Evolutionary conservation across 1,140 invertebrate genomes (phyloP).

Genomic region (Artemia franciscana): DNA sequence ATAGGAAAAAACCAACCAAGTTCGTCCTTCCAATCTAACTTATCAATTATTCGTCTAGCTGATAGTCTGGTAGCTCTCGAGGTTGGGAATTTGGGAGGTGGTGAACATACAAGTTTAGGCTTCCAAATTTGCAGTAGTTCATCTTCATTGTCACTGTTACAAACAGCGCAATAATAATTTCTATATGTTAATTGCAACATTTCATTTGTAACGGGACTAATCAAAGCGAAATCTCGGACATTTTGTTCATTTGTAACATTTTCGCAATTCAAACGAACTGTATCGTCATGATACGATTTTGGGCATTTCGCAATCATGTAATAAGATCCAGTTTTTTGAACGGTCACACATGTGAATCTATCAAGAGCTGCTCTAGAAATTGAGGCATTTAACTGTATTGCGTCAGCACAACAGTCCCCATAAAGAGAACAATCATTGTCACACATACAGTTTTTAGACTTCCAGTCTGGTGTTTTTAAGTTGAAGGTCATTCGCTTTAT

Average conservation of each 20-base stretch:
- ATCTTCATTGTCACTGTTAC: constrained; percentile 21
- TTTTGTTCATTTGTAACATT: too few relatives aligned
- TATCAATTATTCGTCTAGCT: too few relatives aligned
- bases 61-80: too few relatives aligned
- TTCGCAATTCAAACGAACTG: constrained; percentile 12
- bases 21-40: too few relatives aligned
- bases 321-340: constrained; percentile 22
- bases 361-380: constrained; percentile 15
- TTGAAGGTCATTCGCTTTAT: too few relatives aligned
- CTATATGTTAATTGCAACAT: constrained; percentile 25
- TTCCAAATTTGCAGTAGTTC: constrained; percentile 20
- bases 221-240: constrained; percentile 20
- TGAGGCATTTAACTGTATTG: constrained; percentile 15
- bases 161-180: constrained; percentile 30
- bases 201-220: constrained; percentile 23
- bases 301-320: constrained; percentile 25
- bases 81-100: too few relatives aligned
- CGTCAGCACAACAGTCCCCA: constrained; percentile 28
- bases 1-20: too few relatives aligned
- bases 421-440: constrained; percentile 23
- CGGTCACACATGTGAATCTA: constrained; percentile 22
- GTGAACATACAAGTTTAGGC: constrained; percentile 21
- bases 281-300: constrained; percentile 18
- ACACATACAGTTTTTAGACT: constrained; percentile 25
- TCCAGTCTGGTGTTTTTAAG: constrained; percentile 20